Conservation (phyloP, 2,797 vertebrate species). For the Falco novaeseelandiae region DNA sequence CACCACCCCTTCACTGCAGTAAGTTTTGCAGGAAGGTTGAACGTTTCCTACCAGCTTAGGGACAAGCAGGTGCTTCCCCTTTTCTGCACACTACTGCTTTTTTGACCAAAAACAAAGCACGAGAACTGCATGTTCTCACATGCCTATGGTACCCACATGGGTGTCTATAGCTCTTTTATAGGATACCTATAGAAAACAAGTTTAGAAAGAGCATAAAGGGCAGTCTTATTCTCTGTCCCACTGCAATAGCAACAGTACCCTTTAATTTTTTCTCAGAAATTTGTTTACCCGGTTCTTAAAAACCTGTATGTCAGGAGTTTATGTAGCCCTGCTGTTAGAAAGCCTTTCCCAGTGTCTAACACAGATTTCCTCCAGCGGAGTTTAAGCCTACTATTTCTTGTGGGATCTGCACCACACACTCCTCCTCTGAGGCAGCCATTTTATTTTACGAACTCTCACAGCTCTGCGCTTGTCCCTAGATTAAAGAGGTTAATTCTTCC, state of each 20-base stretch:
- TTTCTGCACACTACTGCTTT: neutral
- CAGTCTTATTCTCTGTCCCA: neutral
- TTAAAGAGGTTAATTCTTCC: neutral
- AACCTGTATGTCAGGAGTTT: neutral
- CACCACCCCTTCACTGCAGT: rapidly evolving
- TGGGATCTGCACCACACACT: neutral
- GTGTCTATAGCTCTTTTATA: neutral
- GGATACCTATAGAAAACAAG: neutral
- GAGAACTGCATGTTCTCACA: neutral
- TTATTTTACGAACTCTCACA: neutral
- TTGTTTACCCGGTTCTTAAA: neutral
- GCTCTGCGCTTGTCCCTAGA: neutral
- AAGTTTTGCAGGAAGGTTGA: neutral
- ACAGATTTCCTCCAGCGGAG: neutral
- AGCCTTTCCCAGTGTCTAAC: neutral
- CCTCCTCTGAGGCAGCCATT: neutral
- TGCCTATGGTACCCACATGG: neutral
- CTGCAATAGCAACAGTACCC: neutral
- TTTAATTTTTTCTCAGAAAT: neutral
- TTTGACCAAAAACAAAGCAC: neutral
- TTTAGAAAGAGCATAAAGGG: neutral
- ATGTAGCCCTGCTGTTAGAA: neutral
- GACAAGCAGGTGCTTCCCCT: neutral
- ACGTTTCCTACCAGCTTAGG: neutral
- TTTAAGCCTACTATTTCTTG: neutral